Evolutionary conservation across 2,888 invertebrate genomes (phyloP).

Genomic region (Graphium colonna): DNA sequence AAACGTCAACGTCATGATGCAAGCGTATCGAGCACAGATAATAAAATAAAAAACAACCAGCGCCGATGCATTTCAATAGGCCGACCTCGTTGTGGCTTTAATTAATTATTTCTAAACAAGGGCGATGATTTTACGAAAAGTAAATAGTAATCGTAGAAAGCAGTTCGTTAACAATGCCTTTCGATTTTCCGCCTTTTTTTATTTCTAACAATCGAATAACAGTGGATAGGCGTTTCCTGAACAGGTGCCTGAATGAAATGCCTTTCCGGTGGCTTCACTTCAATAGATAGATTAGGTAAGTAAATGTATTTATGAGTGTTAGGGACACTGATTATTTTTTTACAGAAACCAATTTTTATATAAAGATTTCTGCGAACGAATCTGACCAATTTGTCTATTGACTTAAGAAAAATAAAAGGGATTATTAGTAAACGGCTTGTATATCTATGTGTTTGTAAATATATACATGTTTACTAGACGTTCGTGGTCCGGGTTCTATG

Average conservation of each 20-base stretch:
- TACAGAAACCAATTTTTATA: too few species aligned
- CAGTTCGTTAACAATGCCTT: slow-evolving; percentile 61
- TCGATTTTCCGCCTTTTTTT: slow-evolving; percentile 55
- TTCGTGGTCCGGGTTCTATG: too few species aligned
- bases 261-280: slow-evolving; percentile 9
- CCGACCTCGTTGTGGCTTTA: slow-evolving; percentile 61
- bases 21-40: slow-evolving; percentile 44
- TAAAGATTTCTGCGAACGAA: too few species aligned
- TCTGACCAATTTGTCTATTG: too few species aligned
- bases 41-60: slow-evolving; percentile 43
- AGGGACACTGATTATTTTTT: too few species aligned
- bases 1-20: slow-evolving; percentile 58
- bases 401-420: too few species aligned
- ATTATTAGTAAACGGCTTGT: too few species aligned
- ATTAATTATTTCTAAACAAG: slow-evolving; percentile 78
- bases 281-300: slow-evolving; percentile 7
- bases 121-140: slow-evolving; percentile 74
- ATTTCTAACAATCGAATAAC: slow-evolving; percentile 38
- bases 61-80: slow-evolving; percentile 46
- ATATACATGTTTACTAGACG: too few species aligned
- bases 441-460: background rate
- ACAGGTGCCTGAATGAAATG: slow-evolving; percentile 17
- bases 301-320: background rate
- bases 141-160: slow-evolving; percentile 70
- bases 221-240: slow-evolving; percentile 37